Conservation (phyloP, 2,888 invertebrate genomes). For the Dryococelus australis region DNA sequence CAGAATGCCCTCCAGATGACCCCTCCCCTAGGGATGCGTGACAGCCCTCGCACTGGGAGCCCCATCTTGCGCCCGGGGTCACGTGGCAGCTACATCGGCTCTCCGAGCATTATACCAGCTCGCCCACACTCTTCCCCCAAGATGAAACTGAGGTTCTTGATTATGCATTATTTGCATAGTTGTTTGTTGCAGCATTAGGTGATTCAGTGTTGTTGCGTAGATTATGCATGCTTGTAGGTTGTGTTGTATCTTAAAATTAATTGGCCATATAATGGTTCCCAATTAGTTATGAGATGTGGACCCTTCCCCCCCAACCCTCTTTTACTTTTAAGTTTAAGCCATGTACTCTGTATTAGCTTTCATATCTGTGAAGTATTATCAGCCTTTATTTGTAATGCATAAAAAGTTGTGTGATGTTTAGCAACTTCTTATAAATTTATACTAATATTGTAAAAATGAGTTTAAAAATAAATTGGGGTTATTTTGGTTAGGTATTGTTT, state of each 20-base stretch:
- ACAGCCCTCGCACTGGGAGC: slow-evolving; percentile 53
- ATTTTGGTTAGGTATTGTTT: no score
- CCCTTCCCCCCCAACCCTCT: no score
- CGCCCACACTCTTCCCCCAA: slow-evolving; percentile 85
- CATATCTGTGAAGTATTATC: no score
- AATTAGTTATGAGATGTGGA: slow-evolving; percentile 23
- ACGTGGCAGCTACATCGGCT: slow-evolving; percentile 43
- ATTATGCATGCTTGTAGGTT: slow-evolving; percentile 22
- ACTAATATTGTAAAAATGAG: no score
- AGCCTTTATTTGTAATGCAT: no score
- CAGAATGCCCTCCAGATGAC: slow-evolving; percentile 68
- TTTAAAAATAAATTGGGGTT: no score
- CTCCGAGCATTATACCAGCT: slow-evolving; percentile 63
- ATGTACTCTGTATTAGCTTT: no score
- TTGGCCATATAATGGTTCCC: slow-evolving; percentile 18
- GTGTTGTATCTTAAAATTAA: background rate
- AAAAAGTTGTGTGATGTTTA: no score
- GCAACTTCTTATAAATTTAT: no score
- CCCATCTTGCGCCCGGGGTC: slow-evolving; percentile 44
- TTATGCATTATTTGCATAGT: slow-evolving; percentile 25
- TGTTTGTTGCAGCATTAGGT: slow-evolving; percentile 38
- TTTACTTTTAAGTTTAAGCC: no score
- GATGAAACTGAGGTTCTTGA: slow-evolving; percentile 85
- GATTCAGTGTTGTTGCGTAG: slow-evolving; percentile 34
- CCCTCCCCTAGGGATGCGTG: slow-evolving; percentile 66